These are phyloP conservation scores for Ptychodera flava DNA, from an alignment of 35 echinoderm and acorn worm species.

Conservation along the genomic window DNA sequence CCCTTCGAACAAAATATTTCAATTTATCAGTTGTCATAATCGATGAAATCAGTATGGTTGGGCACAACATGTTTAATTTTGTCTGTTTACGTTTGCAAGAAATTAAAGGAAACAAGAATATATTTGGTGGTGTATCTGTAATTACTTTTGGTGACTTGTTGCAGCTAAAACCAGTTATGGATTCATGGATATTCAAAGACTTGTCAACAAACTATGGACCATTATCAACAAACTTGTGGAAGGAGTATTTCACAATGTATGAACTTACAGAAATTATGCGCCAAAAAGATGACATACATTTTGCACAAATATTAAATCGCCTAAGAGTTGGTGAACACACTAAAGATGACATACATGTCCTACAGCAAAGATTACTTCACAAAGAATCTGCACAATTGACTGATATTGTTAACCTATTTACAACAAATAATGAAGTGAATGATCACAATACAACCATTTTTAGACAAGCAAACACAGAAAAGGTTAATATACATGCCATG, in stretches of 20 bases:
- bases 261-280: conserved; percentile 26
- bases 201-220: background rate
- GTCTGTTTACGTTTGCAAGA: no score
- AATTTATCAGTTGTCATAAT: no score
- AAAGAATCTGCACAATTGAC: background rate
- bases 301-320: conserved; percentile 25
- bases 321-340: conserved; percentile 21
- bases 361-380: background rate
- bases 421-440: conserved; percentile 6
- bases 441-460: no score
- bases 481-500: background rate
- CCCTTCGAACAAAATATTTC: no score
- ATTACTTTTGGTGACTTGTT: conserved; percentile 28
- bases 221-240: conserved; percentile 16
- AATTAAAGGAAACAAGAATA: no score
- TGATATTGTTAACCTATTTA: background rate
- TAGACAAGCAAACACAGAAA: background rate
- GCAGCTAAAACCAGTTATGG: no score
- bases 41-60: no score
- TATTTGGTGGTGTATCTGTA: conserved; percentile 17
- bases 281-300: conserved; percentile 10
- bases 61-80: background rate
- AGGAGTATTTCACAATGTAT: conserved; percentile 22
- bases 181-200: no score
- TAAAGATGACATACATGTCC: conserved; percentile 9